phyloP scores from a whole-genome alignment of 1,140 invertebrate species.

The Chymomyza costata region DNA sequence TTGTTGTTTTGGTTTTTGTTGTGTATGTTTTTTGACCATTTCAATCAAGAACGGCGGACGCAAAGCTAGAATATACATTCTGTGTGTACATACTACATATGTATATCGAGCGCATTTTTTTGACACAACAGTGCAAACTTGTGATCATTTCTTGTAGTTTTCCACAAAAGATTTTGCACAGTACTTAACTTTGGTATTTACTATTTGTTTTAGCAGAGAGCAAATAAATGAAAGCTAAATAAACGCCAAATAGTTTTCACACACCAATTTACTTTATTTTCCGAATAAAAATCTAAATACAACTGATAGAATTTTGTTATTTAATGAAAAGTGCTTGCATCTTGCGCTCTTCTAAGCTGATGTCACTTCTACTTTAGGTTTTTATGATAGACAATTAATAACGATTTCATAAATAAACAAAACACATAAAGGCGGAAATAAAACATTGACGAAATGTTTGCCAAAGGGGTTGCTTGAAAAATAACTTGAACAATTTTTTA shows the following conservation, averaged over 20 bases:
- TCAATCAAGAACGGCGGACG: slow-evolving; percentile 35
- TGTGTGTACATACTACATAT: slow-evolving; percentile 8
- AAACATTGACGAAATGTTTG: too few relatives aligned
- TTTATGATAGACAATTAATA: slow-evolving; percentile 15
- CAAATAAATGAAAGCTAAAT: slow-evolving; percentile 1
- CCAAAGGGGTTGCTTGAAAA: too few relatives aligned
- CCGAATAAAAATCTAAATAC: too few relatives aligned
- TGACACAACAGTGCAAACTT: too few relatives aligned
- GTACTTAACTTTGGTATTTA: not conserved
- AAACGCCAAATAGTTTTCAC: slow-evolving; percentile 6
- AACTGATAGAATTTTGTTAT: not conserved
- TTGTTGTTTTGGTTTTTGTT: not conserved
- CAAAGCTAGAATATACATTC: slow-evolving; percentile 24
- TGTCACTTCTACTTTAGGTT: slow-evolving; percentile 17
- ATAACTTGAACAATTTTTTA: too few relatives aligned
- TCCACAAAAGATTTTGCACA: too few relatives aligned
- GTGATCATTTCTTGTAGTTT: too few relatives aligned
- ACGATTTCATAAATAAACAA: slow-evolving; percentile 7
- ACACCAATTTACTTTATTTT: slow-evolving; percentile 1
- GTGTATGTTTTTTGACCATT: slow-evolving; percentile 53
- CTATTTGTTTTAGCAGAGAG: not conserved
- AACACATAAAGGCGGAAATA: too few relatives aligned
- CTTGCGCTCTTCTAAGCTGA: slow-evolving; percentile 5
- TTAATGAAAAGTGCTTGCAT: not conserved
- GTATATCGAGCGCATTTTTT: too few relatives aligned